A percentile compares a stretch with the other conserved stretches of the same genome.
phyloP scores from a whole-genome alignment of 2,797 vertebrate species.

The Aplochiton taeniatus region DNA sequence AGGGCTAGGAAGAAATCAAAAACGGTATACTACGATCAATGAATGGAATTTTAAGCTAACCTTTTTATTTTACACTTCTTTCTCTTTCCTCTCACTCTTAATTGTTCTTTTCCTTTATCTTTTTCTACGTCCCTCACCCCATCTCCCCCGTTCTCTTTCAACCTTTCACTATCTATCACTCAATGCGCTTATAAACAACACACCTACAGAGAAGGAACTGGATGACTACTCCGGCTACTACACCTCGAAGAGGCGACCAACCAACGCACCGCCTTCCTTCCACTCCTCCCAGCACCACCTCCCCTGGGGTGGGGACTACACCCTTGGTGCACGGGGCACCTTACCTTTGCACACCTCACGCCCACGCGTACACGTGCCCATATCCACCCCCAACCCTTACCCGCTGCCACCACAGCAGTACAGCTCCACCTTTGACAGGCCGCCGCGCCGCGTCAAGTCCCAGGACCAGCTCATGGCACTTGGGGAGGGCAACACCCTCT shows the following conservation, averaged over 20 bases:
- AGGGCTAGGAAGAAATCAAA: slow-evolving; percentile 31
- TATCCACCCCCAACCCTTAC: slow-evolving; percentile 79
- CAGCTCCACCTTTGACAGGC: slow-evolving; percentile 73
- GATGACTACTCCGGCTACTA: slow-evolving; percentile 81
- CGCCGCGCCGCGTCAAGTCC: slow-evolving; percentile 87
- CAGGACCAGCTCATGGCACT: slow-evolving; percentile 85
- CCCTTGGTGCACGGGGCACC: slow-evolving; percentile 76
- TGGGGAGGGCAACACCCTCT: slow-evolving; percentile 77
- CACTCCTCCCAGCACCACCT: slow-evolving; percentile 78
- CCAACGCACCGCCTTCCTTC: slow-evolving; percentile 69
- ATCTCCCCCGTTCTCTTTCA: not conserved
- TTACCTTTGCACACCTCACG: slow-evolving; percentile 81
- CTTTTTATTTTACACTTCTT: not conserved
- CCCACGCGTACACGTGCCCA: slow-evolving; percentile 66
- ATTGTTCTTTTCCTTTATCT: not conserved
- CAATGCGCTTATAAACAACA: too few relatives aligned
- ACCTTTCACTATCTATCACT: slow-evolving; percentile 1
- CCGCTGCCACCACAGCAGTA: slow-evolving; percentile 70
- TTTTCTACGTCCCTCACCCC: not conserved
- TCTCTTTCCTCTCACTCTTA: not conserved
- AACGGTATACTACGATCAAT: slow-evolving; percentile 35
- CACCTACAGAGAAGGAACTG: slow-evolving; percentile 82
- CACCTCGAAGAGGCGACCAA: slow-evolving; percentile 64
- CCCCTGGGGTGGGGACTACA: slow-evolving; percentile 74
- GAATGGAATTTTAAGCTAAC: slow-evolving; percentile 16